A percentile compares a stretch with the other conserved stretches of the same genome.
These are phyloP conservation scores for Stegana nigrithorax DNA, from an alignment of 2,888 invertebrate species.

Conservation along the genomic window DNA sequence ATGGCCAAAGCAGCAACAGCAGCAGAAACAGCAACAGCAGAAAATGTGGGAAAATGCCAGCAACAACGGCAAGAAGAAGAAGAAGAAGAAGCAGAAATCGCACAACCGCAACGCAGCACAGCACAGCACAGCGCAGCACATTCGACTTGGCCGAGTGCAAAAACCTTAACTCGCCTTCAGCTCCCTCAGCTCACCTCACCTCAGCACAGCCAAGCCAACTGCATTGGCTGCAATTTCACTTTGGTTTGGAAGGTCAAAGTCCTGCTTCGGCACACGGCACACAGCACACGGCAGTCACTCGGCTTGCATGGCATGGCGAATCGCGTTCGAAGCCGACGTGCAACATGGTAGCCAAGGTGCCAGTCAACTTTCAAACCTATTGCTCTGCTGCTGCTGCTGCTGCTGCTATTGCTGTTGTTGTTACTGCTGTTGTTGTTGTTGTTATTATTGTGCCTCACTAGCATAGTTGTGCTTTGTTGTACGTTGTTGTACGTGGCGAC, in stretches of 20 bases:
- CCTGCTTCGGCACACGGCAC: constrained; percentile 33
- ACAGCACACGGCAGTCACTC: constrained; percentile 9
- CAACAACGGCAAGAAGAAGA: not conserved
- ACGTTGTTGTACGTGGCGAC: not conserved
- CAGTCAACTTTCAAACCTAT: constrained; percentile 52
- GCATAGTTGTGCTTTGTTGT: constrained; percentile 37
- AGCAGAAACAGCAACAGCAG: no score
- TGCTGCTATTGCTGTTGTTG: constrained; percentile 19
- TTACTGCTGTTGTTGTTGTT: constrained; percentile 21
- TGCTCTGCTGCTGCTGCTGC: constrained; percentile 9
- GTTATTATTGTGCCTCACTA: constrained; percentile 46
- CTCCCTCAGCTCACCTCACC: not conserved
- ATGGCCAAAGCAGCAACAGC: not conserved
- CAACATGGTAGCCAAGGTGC: constrained; percentile 38
- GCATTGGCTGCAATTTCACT: constrained; percentile 52
- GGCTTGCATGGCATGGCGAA: constrained; percentile 17
- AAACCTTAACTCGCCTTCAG: constrained; percentile 23
- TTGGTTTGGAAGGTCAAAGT: constrained; percentile 54
- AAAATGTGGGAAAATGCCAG: constrained; percentile 11
- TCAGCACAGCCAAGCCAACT: constrained; percentile 28
- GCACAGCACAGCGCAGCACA: not conserved
- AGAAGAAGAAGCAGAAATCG: not conserved
- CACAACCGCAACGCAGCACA: no score
- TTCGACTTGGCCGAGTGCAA: constrained; percentile 17
- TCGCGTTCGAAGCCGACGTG: constrained; percentile 5